A percentile compares a stretch with the other conserved stretches of the same genome.
phyloP scores from a whole-genome alignment of 92 coral and sea anemone genomes.

The Heliopora coerulea region DNA sequence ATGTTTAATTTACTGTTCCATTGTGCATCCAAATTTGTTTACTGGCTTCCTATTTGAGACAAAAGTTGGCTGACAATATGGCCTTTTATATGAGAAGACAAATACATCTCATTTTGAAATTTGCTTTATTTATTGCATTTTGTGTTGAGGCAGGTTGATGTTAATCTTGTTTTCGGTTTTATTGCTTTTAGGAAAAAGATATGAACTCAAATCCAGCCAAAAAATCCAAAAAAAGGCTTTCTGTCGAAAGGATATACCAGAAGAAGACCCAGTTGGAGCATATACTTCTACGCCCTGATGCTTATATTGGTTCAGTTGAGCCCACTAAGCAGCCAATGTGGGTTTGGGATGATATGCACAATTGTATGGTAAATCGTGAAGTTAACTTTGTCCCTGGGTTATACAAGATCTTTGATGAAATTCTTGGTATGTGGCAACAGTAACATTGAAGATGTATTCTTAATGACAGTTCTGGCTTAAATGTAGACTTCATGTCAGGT shows the following conservation, averaged over 20 bases:
- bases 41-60: no score
- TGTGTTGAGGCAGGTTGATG: no score
- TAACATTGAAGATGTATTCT: no score
- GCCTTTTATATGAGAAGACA: no score
- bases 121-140: no score
- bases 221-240: slow-evolving; percentile 88
- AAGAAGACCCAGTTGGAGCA: slow-evolving; percentile 97
- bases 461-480: no score
- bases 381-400: slow-evolving; percentile 95
- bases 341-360: slow-evolving; percentile 78
- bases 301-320: slow-evolving; percentile 97
- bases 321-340: slow-evolving; percentile 89
- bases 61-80: no score
- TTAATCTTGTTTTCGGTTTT: not conserved
- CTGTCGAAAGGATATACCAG: slow-evolving; percentile 95
- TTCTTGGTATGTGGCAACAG: slow-evolving; percentile 88
- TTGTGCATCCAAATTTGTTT: no score
- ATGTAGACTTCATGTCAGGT: no score
- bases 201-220: slow-evolving; percentile 46
- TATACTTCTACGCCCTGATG: slow-evolving; percentile 95
- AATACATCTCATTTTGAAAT: no score
- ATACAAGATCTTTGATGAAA: slow-evolving; percentile 97
- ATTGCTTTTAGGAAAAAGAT: slow-evolving; percentile 62
- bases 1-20: no score
- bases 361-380: slow-evolving; percentile 82